Percentiles rank a stretch among this genome's conserved stretches.
phyloP scores from a whole-genome alignment of 2,888 invertebrate species.

The Drosophila austrosaltans region DNA sequence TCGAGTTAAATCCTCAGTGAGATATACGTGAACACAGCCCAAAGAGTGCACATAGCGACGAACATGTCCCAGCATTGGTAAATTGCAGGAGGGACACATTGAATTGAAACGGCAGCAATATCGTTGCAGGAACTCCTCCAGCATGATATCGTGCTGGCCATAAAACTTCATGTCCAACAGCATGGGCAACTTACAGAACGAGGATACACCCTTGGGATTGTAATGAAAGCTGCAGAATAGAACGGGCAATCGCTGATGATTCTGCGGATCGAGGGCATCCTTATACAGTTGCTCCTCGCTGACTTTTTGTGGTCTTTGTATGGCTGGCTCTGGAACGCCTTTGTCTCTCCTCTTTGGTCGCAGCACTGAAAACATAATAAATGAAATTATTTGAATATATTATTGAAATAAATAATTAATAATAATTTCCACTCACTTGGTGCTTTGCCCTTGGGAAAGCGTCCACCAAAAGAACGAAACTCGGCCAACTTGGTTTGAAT shows the following conservation, averaged over 20 bases:
- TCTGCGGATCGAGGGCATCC: constrained; percentile 91
- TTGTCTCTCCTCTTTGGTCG: constrained; percentile 65
- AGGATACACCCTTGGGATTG: constrained; percentile 82
- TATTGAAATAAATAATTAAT: neutral
- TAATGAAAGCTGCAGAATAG: constrained; percentile 90
- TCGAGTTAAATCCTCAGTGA: constrained; percentile 78
- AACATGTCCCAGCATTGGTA: constrained; percentile 94
- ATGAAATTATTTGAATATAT: neutral
- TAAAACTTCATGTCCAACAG: constrained; percentile 93
- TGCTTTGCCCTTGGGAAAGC: constrained; percentile 83
- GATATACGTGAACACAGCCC: constrained; percentile 91
- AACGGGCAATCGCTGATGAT: constrained; percentile 94
- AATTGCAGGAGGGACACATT: constrained; percentile 91
- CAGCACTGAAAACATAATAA: constrained; percentile 64
- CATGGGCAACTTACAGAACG: constrained; percentile 83
- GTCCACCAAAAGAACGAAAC: constrained; percentile 93
- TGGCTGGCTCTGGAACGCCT: constrained; percentile 49
- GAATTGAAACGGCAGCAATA: constrained; percentile 94
- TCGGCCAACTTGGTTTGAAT: constrained; percentile 91
- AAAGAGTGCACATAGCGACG: constrained; percentile 94
- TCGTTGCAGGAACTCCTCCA: constrained; percentile 96
- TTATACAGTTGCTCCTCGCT: constrained; percentile 80
- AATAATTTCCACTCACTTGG: constrained; percentile 66
- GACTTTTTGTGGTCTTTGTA: constrained; percentile 78
- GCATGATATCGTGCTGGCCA: constrained; percentile 95